A percentile compares a stretch with the other conserved stretches of the same genome.
These are phyloP conservation scores for Bettongia penicillata DNA, from an alignment of 2,113 vertebrate species.

Conservation along the genomic window DNA sequence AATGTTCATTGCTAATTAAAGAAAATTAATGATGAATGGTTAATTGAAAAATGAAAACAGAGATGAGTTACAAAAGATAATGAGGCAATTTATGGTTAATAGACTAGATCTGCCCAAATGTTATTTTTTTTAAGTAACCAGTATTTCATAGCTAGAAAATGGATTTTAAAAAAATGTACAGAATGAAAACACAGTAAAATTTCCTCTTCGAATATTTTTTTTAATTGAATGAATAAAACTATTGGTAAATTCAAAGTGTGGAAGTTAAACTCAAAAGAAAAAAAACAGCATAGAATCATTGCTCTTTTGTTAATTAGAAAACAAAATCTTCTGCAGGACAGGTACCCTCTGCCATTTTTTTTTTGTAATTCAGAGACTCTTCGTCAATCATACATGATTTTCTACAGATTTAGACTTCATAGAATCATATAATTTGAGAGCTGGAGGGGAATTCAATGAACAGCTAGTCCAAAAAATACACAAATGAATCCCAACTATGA, in stretches of 20 bases:
- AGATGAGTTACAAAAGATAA: constrained; percentile 65
- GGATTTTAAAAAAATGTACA: not conserved
- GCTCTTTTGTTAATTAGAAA: not conserved
- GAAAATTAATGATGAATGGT: constrained; percentile 67
- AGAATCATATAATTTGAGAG: not conserved
- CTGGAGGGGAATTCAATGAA: not conserved
- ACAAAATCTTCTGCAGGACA: not conserved
- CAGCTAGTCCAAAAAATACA: not conserved
- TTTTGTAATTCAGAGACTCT: not conserved
- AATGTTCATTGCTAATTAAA: constrained; percentile 67
- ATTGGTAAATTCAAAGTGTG: not conserved
- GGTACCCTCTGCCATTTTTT: not conserved
- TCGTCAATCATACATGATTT: not conserved
- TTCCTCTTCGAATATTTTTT: not conserved
- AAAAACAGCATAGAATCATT: not conserved
- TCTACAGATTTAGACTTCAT: not conserved
- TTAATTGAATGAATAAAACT: not conserved
- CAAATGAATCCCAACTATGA: not conserved
- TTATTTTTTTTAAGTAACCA: constrained; percentile 60
- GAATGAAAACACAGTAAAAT: constrained; percentile 27
- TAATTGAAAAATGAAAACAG: constrained; percentile 65
- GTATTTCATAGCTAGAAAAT: constrained; percentile 37
- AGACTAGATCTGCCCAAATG: constrained; percentile 35
- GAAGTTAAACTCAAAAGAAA: not conserved
- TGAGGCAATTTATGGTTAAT: constrained; percentile 53